Evolutionary conservation across 2,113 vertebrate species (phyloP).

Genomic region (Rhipidura dahli): DNA sequence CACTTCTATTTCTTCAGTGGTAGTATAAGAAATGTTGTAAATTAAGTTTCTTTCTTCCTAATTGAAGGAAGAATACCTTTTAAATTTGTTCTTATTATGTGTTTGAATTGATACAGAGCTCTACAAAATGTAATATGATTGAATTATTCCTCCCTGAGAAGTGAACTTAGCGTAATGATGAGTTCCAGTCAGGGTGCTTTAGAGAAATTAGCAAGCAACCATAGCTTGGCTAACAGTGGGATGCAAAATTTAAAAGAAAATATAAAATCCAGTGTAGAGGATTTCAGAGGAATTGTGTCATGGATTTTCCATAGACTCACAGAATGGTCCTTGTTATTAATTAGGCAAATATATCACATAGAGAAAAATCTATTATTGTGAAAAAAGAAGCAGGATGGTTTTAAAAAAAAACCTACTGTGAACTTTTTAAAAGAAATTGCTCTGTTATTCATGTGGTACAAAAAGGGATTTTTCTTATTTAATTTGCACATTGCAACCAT

Average conservation of each 20-base stretch:
- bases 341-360: neutral
- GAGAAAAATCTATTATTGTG: neutral
- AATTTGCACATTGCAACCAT: neutral
- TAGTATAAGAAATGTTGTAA: neutral
- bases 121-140: slow-evolving; percentile 10
- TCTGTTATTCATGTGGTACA: neutral
- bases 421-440: neutral
- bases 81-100: neutral
- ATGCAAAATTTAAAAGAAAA: slow-evolving; percentile 30
- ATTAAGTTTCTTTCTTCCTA: neutral
- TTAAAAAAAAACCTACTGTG: neutral
- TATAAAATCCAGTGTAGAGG: neutral
- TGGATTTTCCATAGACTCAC: neutral
- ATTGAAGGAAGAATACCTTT: neutral
- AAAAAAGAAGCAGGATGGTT: neutral
- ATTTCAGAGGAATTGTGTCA: slow-evolving; percentile 5
- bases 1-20: neutral
- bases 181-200: neutral
- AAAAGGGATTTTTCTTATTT: neutral
- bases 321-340: neutral
- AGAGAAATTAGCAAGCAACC: neutral
- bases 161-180: slow-evolving; percentile 9
- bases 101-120: slow-evolving; percentile 14
- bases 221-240: neutral
- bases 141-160: slow-evolving; percentile 4